Base-by-base conservation (phyloP, 1,140 invertebrate species). In the Caenorhabditis latens region DNA sequence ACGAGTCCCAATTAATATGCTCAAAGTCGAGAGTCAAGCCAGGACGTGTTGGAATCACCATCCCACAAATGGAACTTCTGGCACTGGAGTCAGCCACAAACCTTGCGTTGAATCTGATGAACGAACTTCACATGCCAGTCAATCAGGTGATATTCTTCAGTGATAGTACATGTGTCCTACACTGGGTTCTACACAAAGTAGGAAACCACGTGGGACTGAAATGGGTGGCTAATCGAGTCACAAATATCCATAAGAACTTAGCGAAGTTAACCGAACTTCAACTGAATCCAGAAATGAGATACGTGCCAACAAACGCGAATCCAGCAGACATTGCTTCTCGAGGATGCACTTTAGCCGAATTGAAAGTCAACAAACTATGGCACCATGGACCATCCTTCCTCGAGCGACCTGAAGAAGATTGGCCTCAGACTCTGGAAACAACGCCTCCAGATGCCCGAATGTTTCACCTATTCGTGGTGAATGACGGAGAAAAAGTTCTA, bases 221-320 rank as follows among this genome's bases (percentile, higher is more conserved):
- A 24, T 79, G 71, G 71, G 19, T 50, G 24, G n/a, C 32, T 4
- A 79, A 79, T 19, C 14, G 71, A 5, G 84, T 84, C 16, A 65
- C 65, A 48, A 32, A 19, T 4, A 19, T 84, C 9, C 21, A 40
- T 4, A n/a, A 24, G 2, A 85, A 55, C 5, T 4, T 75, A 3
- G 7, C 5, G 21, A 53, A 42, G n/a, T 21, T 63, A 55, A 14
- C 9, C 9, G n/a, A 43, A 13, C 40, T 14, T 11, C 67, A 57
- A 7, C 9, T 61, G 0, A 14, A 48, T 75, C 32, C 65, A 55
- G 2, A n/a, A 19, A 14, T 75, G 2, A 40, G 65, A n/a, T 63
- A 84, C 46, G 84, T 84, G 13, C 40, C 40, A 7, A 84, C 58
- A n/a, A 21, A 55, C 5, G 9, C 55, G 1, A 85, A 85, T 75